These are phyloP conservation scores for Pachypanchax playfairii DNA, from an alignment of 2,113 vertebrate genomes.

Conservation along the genomic window DNA sequence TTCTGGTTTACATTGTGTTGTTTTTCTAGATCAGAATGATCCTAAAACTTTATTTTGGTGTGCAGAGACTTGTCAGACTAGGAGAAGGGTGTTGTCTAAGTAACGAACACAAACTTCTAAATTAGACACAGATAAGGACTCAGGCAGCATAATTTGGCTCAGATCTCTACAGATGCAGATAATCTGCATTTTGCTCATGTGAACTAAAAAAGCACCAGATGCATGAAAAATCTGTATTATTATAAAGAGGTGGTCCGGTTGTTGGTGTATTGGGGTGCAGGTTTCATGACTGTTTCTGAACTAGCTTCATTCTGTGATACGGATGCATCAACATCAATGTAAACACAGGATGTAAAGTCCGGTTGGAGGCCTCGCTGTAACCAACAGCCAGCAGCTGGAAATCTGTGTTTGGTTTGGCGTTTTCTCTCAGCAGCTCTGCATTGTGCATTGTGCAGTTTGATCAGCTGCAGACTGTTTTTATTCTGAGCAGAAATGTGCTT, in stretches of 20 bases:
- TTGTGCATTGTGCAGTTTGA: constrained; percentile 50
- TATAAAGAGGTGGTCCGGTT: neutral
- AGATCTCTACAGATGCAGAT: constrained; percentile 9
- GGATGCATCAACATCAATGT: constrained; percentile 33
- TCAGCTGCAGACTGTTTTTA: constrained; percentile 56
- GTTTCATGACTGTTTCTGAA: constrained; percentile 36
- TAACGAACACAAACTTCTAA: constrained; percentile 69
- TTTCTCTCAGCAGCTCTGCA: constrained; percentile 31
- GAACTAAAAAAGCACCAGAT: too few relatives aligned
- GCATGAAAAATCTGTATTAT: too few relatives aligned
- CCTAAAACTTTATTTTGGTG: constrained; percentile 70
- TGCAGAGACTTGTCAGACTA: constrained; percentile 44
- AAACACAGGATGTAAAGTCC: constrained; percentile 31
- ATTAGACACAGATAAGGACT: constrained; percentile 51
- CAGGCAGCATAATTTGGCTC: constrained; percentile 17
- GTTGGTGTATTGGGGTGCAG: neutral
- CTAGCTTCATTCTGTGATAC: constrained; percentile 25
- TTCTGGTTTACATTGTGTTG: constrained; percentile 65
- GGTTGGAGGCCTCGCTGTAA: constrained; percentile 10
- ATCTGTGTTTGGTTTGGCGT: constrained; percentile 52
- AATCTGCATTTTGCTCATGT: neutral
- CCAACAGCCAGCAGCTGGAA: constrained; percentile 29
- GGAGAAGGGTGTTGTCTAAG: constrained; percentile 71
- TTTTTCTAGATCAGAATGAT: constrained; percentile 77
- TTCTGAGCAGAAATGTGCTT: constrained; percentile 49